Evolutionary conservation across 2,888 invertebrate species (phyloP).

Genomic region (Rhingia rostrata): DNA sequence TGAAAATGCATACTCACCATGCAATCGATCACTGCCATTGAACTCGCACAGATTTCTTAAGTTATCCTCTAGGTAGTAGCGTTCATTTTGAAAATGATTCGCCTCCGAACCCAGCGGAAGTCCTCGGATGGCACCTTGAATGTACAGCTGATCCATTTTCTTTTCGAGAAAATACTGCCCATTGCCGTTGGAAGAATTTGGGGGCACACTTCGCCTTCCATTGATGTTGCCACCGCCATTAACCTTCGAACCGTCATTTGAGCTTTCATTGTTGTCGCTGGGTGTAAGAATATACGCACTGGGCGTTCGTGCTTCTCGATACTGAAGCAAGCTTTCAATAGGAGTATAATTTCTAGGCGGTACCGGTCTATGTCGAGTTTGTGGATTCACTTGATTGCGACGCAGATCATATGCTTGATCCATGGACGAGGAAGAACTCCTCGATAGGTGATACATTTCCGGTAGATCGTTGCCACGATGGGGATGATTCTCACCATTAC

Average conservation of each 20-base stretch:
- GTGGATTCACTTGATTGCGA: conserved; percentile 69
- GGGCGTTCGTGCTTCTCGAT: conserved; percentile 76
- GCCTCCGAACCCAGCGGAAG: conserved; percentile 81
- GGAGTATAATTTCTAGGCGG: conserved; percentile 80
- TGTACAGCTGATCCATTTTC: conserved; percentile 82
- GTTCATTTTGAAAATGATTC: conserved; percentile 82
- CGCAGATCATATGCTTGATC: conserved; percentile 75
- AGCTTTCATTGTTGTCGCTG: conserved; percentile 80
- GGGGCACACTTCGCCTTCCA: conserved; percentile 81
- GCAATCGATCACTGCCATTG: conserved; percentile 79
- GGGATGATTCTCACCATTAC: conserved; percentile 66
- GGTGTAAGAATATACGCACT: conserved; percentile 78
- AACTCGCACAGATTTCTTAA: conserved; percentile 78
- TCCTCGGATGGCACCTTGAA: conserved; percentile 81
- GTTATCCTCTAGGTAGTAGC: conserved; percentile 81
- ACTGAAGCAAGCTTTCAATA: conserved; percentile 80
- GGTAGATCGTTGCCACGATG: conserved; percentile 67
- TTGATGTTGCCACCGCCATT: conserved; percentile 76
- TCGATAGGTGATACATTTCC: conserved; percentile 78
- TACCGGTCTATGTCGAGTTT: conserved; percentile 60
- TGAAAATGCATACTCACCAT: conserved; percentile 76
- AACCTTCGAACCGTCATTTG: conserved; percentile 78
- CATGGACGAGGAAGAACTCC: conserved; percentile 79
- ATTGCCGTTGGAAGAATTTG: conserved; percentile 77
- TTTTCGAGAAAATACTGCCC: conserved; percentile 82